Evolutionary conservation across 2,113 vertebrate species (phyloP), one percentile per base, ranked within the genome.

Genomic region (Mungos mungo): DNA sequence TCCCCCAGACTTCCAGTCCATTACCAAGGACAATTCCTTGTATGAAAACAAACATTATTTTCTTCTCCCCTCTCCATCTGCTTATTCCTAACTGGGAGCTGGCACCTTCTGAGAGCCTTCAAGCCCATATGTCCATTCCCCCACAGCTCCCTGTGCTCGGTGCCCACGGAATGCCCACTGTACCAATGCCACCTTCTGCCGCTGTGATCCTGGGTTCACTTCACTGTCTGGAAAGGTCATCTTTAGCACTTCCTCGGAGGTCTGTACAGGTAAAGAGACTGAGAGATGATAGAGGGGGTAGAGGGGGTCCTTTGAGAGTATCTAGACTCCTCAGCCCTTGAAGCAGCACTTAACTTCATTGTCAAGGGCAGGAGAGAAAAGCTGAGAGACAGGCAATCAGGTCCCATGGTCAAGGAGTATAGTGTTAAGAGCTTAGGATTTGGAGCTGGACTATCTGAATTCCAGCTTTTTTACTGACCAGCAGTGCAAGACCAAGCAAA

Each of bases 241-340:
- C 88, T 92, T 96, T 65, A 94, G 5, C 54, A 80, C 31, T 31
- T 0, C 18, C 23, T 45, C 5, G 0, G 74, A 91, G 14, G 11
- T 50, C 66, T 96, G 93, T 76, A 45, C 68, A n/a, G 93, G 88
- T 92, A 94, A 91, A 72, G 19, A 91, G 25, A 11, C 52, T 38
- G 25, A 38, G 31, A 66, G 18, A 72, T 35, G 5, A 18, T 13
- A 80, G 38, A 81, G 5, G 19, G 15, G 41, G 76, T 31, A 87
- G 41, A 71, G 72, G 25, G 25, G 2, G 25, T 74, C 25, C 14
- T 54, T 29, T 15, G 13, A 16, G 35, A 18, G 9, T 41, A 50
- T 88, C 12, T 15, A 50, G 50, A 72, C 12, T 38, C 33, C 38
- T 71, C 76, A 81, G 31, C 23, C 31, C 23, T 72, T n/a, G 23